Base-by-base conservation (phyloP, 2,888 invertebrate species). In the Asteroscopus sphinx region DNA sequence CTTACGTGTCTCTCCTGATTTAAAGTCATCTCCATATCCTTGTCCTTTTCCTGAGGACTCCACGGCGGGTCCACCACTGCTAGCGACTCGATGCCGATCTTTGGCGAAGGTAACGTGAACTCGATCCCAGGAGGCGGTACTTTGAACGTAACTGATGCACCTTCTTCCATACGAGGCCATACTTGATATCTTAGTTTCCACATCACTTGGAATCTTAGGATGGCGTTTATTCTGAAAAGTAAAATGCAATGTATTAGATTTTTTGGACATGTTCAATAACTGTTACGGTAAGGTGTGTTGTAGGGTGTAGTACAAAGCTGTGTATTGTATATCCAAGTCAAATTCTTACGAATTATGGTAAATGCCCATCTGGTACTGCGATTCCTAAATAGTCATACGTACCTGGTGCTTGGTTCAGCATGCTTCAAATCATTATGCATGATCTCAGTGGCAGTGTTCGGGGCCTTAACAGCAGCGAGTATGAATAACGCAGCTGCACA, bases 131-230 rank as follows among this genome's bases (percentile, higher is more conserved):
- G 99, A 0, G 99, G 99, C 0, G 99, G 99, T 1, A 99, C 99
- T 95, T 99, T 99, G 88, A 99, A 99, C 0, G 98, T 97, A 60
- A 98, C 92, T 56, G 99, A 98, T 0, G 99, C 99, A 6, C 98
- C 97, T 82, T 99, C 99, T 88, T 99, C 99, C 99, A 99, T 99
- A 57, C 99, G 96, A 0, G 99, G 98, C 99, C 99, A 99, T 0
- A 99, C 99, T 95, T 99, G 99, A 86, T 98, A 99, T 1, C 99
- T 96, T 73, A 98, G 96, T 83, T 98, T 98, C 99, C 99, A 99
- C 70, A 99, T 95, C 0, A 98, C 97, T 95, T 99, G 97, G 90
- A 98, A 99, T 62, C 98, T 83, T 39, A 94, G 80, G 57, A 94
- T 94, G 5, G 94, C 94, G 69, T 94, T 94, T 65, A 94, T 94